These are phyloP conservation scores for Boloria selene DNA, from an alignment of 2,888 invertebrate species.

Conservation along the genomic window DNA sequence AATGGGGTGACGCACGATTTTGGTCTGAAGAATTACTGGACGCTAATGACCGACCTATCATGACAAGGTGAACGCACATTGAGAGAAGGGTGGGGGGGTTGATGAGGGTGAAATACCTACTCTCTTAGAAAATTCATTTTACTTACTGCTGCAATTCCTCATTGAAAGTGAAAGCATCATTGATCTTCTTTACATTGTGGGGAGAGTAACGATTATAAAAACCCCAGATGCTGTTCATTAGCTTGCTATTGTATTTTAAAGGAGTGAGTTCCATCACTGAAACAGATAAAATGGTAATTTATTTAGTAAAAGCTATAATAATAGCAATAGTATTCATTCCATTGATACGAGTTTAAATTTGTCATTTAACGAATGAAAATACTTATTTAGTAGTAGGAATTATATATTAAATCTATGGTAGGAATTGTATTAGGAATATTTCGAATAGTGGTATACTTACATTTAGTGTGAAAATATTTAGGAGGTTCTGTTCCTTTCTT, in stretches of 20 bases:
- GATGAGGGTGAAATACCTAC: too few species aligned
- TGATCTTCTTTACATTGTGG: conserved; percentile 92
- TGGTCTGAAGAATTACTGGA: too few species aligned
- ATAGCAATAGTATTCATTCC: too few species aligned
- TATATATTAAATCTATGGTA: too few species aligned
- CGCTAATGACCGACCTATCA: too few species aligned
- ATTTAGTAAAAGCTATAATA: background rate
- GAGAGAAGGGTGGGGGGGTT: too few species aligned
- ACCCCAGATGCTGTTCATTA: conserved; percentile 97
- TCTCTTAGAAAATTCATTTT: background rate
- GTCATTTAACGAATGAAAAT: too few species aligned
- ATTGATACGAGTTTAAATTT: too few species aligned
- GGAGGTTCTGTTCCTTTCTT: conserved; percentile 59
- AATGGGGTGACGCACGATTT: too few species aligned
- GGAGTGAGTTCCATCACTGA: conserved; percentile 86
- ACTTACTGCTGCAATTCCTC: conserved; percentile 80
- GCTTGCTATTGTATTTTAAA: conserved; percentile 90
- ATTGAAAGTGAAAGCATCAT: conserved; percentile 78
- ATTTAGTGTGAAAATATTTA: conserved; percentile 66
- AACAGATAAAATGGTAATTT: conserved; percentile 45
- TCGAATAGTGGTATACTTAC: conserved; percentile 46
- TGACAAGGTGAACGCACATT: too few species aligned
- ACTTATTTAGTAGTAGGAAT: too few species aligned
- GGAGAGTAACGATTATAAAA: conserved; percentile 93
- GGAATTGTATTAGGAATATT: too few species aligned